These are phyloP conservation scores for Drosophila testacea DNA, from an alignment of 2,888 invertebrate species.

Conservation along the genomic window DNA sequence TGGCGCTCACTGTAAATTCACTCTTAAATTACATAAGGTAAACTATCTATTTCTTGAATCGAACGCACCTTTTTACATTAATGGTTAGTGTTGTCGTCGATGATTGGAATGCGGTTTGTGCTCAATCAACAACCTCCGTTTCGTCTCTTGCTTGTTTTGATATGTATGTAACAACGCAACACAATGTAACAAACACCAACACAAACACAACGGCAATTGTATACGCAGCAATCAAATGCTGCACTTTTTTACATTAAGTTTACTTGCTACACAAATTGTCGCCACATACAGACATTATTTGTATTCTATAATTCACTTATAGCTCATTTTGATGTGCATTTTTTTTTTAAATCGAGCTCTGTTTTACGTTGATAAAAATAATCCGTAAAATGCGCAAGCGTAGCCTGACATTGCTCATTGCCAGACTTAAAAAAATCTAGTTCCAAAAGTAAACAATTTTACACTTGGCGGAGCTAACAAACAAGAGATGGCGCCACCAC, in stretches of 20 bases:
- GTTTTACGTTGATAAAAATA: slow-evolving; percentile 3
- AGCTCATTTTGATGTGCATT: background rate
- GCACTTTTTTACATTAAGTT: slow-evolving; percentile 2
- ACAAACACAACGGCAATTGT: slow-evolving; percentile 31
- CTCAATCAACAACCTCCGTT: slow-evolving; percentile 53
- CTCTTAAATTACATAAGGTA: slow-evolving; percentile 20
- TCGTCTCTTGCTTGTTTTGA: slow-evolving; percentile 51
- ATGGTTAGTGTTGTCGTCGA: slow-evolving; percentile 43
- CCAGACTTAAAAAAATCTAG: too few relatives aligned
- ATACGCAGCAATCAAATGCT: slow-evolving; percentile 49
- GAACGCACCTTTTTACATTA: slow-evolving; percentile 74
- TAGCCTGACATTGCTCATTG: slow-evolving; percentile 3
- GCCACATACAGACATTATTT: background rate
- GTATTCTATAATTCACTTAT: background rate
- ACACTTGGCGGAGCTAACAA: too few relatives aligned
- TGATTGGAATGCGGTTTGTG: slow-evolving; percentile 68
- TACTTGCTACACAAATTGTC: background rate
- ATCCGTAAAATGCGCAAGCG: slow-evolving; percentile 31
- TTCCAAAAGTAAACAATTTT: too few relatives aligned
- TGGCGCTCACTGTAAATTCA: slow-evolving; percentile 51
- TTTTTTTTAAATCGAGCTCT: background rate
- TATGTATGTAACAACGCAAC: slow-evolving; percentile 39
- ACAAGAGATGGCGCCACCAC: too few relatives aligned
- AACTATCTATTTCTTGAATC: slow-evolving; percentile 23
- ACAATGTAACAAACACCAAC: slow-evolving; percentile 48